Conservation (phyloP, 2,888 invertebrate species). For the Conops quadrifasciatus region DNA sequence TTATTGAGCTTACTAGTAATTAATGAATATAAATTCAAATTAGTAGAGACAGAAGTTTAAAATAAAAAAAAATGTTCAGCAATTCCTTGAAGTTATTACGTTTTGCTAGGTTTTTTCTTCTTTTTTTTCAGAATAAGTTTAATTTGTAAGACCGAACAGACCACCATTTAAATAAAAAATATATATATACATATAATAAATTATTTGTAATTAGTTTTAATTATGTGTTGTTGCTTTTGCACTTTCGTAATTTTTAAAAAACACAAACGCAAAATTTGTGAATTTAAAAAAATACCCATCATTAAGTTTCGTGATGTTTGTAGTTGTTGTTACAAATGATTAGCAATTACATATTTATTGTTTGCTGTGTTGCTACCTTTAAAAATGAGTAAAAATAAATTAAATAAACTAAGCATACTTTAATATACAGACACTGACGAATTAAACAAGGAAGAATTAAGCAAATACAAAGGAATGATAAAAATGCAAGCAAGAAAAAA, state of each 20-base stretch:
- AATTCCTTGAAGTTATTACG: not conserved
- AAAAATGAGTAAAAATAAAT: conserved; percentile 8
- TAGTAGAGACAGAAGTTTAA: no score
- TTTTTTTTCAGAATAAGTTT: conserved; percentile 7
- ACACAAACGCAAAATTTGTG: conserved; percentile 38
- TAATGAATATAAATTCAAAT: no score
- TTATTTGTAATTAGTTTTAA: conserved; percentile 12
- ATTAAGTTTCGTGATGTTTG: not conserved
- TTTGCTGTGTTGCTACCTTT: conserved; percentile 20
- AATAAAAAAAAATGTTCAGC: no score
- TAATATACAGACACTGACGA: conserved; percentile 20
- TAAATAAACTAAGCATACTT: conserved; percentile 22
- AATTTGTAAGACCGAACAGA: conserved; percentile 40
- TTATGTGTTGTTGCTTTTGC: conserved; percentile 3
- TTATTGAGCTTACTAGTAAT: no score
- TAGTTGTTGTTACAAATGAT: conserved; percentile 20
- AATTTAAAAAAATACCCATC: conserved; percentile 3
- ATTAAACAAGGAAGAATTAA: not conserved
- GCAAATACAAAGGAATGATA: conserved; percentile 1
- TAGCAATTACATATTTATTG: conserved; percentile 8
- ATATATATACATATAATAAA: conserved; percentile 46
- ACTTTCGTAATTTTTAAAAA: conserved; percentile 7
- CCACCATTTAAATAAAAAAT: conserved; percentile 47
- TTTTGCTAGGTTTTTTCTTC: not conserved
- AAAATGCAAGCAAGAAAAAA: conserved; percentile 6